Conservation (phyloP, 2,113 vertebrate species). For the Takifugu flavidus region DNA sequence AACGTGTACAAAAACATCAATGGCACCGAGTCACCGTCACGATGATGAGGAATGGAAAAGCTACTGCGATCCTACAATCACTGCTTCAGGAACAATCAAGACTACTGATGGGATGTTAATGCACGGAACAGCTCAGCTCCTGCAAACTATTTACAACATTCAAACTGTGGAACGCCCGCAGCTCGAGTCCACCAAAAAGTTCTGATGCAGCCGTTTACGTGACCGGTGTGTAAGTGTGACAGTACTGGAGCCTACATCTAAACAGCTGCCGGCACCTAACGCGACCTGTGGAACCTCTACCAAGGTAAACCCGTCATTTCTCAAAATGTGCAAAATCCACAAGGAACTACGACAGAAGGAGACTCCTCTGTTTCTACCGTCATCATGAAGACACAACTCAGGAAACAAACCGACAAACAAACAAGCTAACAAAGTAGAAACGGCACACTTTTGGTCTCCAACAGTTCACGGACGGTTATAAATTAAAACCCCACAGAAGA, state of each 20-base stretch:
- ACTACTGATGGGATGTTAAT: constrained; percentile 92
- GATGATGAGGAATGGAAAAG: constrained; percentile 84
- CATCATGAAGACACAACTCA: constrained; percentile 79
- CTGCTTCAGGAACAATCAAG: constrained; percentile 85
- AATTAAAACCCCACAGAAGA: constrained; percentile 32
- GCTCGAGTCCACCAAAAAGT: constrained; percentile 75
- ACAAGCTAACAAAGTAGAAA: constrained; percentile 66
- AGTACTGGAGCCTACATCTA: constrained; percentile 82
- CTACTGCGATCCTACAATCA: constrained; percentile 88
- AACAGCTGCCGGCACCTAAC: constrained; percentile 85
- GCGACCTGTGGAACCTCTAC: constrained; percentile 70
- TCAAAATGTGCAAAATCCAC: constrained; percentile 92
- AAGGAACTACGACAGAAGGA: constrained; percentile 76
- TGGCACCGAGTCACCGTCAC: constrained; percentile 90
- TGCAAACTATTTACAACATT: constrained; percentile 89
- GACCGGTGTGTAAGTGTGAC: constrained; percentile 70
- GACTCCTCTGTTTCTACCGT: constrained; percentile 61
- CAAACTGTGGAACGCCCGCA: constrained; percentile 80
- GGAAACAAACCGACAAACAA: constrained; percentile 64
- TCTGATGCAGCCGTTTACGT: constrained; percentile 79
- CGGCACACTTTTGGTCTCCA: constrained; percentile 72
- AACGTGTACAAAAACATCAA: constrained; percentile 72
- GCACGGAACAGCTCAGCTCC: constrained; percentile 76
- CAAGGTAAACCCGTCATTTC: constrained; percentile 76
- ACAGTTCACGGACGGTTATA: constrained; percentile 34